phyloP scores from a whole-genome alignment of 2,888 invertebrate genomes.

The Timandra comae region DNA sequence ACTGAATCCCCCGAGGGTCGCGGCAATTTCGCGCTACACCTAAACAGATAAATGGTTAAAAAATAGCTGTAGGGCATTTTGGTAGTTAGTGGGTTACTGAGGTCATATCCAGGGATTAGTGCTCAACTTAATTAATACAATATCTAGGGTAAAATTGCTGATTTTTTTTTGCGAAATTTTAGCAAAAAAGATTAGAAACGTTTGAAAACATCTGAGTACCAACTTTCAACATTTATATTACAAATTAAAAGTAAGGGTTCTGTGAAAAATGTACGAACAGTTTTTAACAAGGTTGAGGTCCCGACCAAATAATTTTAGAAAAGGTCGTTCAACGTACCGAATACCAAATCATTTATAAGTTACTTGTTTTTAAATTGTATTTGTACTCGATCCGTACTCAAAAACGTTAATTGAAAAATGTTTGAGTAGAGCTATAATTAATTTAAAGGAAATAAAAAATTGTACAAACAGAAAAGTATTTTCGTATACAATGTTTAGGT shows the following conservation, averaged over 20 bases:
- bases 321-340: conserved; percentile 1
- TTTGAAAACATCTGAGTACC: too few species aligned
- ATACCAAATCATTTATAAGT: conserved; percentile 3
- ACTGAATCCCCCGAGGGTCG: too few species aligned
- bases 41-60: too few species aligned
- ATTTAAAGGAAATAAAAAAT: too few species aligned
- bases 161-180: too few species aligned
- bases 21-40: too few species aligned
- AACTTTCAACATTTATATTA: background rate
- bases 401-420: conserved; percentile 7
- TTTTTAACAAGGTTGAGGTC: background rate
- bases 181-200: too few species aligned
- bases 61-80: too few species aligned
- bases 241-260: background rate
- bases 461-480: background rate
- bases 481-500: background rate
- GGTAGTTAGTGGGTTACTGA: too few species aligned
- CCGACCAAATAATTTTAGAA: conserved; percentile 1
- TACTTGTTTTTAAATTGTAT: conserved; percentile 4
- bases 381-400: background rate
- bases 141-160: too few species aligned
- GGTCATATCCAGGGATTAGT: too few species aligned
- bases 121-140: too few species aligned
- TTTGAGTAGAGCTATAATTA: background rate
- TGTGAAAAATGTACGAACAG: background rate